Evolutionary conservation across 2,888 invertebrate species (phyloP), one percentile per base, ranked within the genome.

Genomic region (Apamea monoglypha): DNA sequence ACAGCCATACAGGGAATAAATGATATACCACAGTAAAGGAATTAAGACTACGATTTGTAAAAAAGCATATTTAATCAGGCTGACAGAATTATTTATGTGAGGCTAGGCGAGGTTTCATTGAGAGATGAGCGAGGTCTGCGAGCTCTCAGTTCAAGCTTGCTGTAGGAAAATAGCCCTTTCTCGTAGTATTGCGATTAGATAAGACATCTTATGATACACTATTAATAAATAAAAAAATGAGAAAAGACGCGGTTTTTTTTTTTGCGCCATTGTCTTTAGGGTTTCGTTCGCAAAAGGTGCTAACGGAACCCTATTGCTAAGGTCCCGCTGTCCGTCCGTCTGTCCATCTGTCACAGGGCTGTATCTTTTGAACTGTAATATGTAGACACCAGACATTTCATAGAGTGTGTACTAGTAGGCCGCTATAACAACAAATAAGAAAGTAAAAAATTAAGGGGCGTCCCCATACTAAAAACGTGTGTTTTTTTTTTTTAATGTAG

Each of bases 21-120:
- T 85, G 59, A 89, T 83, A 85, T 61, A 79, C 84, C 87, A 68
- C 87, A 79, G 79, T 73, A 74, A 72, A 50, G 69, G 80, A 79
- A 88, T 87, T 88, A 87, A 74, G 80, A 78, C 16, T 76, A 63
- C 74, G 75, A 85, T 87, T 82, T 77, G 72, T 69, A 85, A 88
- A 89, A 88, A 88, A 83, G 85, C 88, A 89, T 88, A 85, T 83
- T 76, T 86, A 84, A 88, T 86, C 83, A 69, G 75, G 8, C 61
- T 67, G 80, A 74, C 47, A 12, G 75, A 78, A 84, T 87, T 81
- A 87, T 84, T 89, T 81, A 85, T 81, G 79, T 76, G 63, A 47
- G 47, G 73, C 76, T 56, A 63, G 66, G 59, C 63, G 21, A 64
- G 59, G 68, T 40, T 14, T 36, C 21, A 4, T 10, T 18, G 56